Conservation (phyloP, 2,888 invertebrate genomes). For the Rosalia funebris region DNA sequence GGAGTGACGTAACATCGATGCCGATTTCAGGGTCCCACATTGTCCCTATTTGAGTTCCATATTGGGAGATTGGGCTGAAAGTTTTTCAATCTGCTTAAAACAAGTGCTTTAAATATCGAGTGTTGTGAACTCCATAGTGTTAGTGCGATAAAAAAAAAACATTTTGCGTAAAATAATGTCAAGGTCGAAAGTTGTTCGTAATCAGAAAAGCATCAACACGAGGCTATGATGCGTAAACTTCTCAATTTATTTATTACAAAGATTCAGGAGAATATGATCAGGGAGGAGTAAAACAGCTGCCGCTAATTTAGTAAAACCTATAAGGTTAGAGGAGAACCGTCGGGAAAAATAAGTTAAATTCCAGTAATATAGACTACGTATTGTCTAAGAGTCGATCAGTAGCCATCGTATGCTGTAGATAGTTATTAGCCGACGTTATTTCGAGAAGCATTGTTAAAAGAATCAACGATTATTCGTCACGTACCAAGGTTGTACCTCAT, state of each 20-base stretch:
- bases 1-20: conserved; percentile 67
- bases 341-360: no score
- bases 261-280: neutral
- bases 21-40: conserved; percentile 61
- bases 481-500: no score
- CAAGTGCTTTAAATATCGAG: conserved; percentile 36
- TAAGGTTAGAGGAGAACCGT: neutral
- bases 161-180: neutral
- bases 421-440: no score
- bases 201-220: neutral
- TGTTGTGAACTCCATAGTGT: conserved; percentile 23
- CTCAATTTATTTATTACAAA: no score
- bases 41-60: conserved; percentile 32
- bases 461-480: no score
- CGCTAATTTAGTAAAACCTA: neutral
- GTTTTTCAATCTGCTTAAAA: conserved; percentile 34
- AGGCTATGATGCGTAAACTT: neutral
- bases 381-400: no score
- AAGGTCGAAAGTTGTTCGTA: neutral
- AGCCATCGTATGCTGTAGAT: no score
- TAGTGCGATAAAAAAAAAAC: conserved; percentile 14
- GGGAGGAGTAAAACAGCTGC: neutral
- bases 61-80: conserved; percentile 70
- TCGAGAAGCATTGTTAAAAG: no score
- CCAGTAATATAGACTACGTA: no score